Percentiles rank a stretch among this genome's conserved stretches.
These are phyloP conservation scores for Macrostomum lignano DNA, from an alignment of 1,140 invertebrate genomes.

Conservation along the genomic window DNA sequence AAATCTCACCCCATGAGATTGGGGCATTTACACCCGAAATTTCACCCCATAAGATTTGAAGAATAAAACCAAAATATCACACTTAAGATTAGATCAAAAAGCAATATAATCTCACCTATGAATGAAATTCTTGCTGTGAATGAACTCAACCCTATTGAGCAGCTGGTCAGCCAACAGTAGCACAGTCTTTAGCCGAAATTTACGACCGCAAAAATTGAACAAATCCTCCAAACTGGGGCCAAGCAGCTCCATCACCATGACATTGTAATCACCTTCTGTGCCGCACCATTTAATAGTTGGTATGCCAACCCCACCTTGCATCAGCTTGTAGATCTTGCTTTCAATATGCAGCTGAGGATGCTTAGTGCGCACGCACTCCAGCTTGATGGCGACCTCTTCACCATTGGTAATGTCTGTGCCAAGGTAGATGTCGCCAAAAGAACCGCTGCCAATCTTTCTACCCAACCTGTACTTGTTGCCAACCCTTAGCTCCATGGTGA, in stretches of 20 bases:
- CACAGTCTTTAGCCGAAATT: slow-evolving; percentile 88
- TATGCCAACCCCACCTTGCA: slow-evolving; percentile 82
- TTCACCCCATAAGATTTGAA: too few species aligned
- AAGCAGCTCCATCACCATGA: slow-evolving; percentile 95
- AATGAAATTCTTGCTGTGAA: slow-evolving; percentile 6
- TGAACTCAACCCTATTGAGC: slow-evolving; percentile 23
- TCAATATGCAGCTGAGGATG: slow-evolving; percentile 96
- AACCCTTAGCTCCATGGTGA: too few species aligned
- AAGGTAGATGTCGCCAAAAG: too few species aligned
- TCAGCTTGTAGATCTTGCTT: slow-evolving; percentile 90
- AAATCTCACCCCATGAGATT: too few species aligned
- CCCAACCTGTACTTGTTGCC: too few species aligned
- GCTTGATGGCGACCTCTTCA: slow-evolving; percentile 92
- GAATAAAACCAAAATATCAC: neutral
- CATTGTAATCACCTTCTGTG: slow-evolving; percentile 84
- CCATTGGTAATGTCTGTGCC: slow-evolving; percentile 81
- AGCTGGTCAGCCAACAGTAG: slow-evolving; percentile 84
- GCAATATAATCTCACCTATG: too few species aligned
- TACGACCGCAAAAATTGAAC: slow-evolving; percentile 86
- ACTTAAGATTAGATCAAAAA: too few species aligned
- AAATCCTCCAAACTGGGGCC: slow-evolving; percentile 89
- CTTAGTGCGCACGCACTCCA: slow-evolving; percentile 94
- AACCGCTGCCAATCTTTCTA: too few species aligned
- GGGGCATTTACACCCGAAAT: too few species aligned
- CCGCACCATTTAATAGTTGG: slow-evolving; percentile 92